Base-by-base conservation (phyloP, 2,113 vertebrate species). In the Hippocampus barbouri region DNA sequence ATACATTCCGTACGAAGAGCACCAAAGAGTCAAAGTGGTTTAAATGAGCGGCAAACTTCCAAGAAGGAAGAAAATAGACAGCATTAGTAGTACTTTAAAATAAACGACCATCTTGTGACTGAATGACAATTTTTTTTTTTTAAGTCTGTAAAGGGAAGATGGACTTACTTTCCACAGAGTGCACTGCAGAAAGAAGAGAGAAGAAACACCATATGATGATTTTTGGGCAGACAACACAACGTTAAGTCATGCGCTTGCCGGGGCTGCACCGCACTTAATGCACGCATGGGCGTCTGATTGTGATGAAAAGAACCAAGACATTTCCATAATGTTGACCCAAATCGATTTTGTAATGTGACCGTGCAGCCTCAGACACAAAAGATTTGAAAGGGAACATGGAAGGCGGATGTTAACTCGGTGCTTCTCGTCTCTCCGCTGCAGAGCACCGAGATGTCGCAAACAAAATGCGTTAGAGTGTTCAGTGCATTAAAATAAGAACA, bases 161-260 rank as follows among this genome's bases (percentile, higher is more conserved):
- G 79, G 74, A 97, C 94, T 96, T 96, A 96, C 95, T 97, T 94
- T 96, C 94, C 93, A 96, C 94, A 94, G 94, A 91, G 82, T 96
- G 94, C 83, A 97, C 95, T 97, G 94, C 93, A 94, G 93, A 94
- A 94, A 92, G 90, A 93, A 94, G 89, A 94, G 90, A 94, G 85
- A 95, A 92, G 94, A 88, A 91, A 92, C 93, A 93, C 91, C 76
- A 74, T 41, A 82, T 63, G 87, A 86, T 75, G 82, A n/a, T 43
- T 65, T 23, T 45, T 83, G 88, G 34, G 60, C 11, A 85, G 64
- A 89, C 77, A 89, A 77, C 79, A 85, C 85, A 79, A 60, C 81
- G 69, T 38, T 59, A n/a, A 66, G 64, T 61, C 5, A 75, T 43
- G 75, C 49, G 30, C 43, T 18, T 4, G 60, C 15, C 20, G 70